Base-by-base conservation (phyloP, 2,113 vertebrate genomes). In the Eolophus roseicapilla region DNA sequence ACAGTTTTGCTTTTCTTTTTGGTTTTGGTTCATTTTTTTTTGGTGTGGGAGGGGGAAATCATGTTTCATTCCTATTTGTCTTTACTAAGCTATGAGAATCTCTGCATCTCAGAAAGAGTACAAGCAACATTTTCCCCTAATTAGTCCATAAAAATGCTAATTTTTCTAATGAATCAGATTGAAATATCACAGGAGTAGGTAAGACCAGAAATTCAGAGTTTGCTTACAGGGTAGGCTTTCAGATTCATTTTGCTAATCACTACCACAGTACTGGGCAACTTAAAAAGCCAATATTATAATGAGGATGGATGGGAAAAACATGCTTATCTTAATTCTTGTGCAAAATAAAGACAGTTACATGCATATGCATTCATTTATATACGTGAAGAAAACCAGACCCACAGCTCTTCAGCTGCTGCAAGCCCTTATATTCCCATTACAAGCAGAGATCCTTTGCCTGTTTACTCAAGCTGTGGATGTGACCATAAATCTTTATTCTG, bases 141-240 rank as follows among this genome's bases (percentile, higher is more conserved):
- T 96, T 96, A 97, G 91, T 90, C 86, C 86, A 97, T 95, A 93
- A 97, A 97, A 95, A 95, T 94, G 88, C 88, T 94, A 95, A 95
- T 96, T 93, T 95, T 90, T 94, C 76, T 96, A 95, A 97, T 97
- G 88, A 95, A 93, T 96, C 94, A 92, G 85, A 97, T 84, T 94
- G 94, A 97, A 92, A 93, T 91, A 97, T 97, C 92, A 92, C 88
- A 92, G 77, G 57, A 92, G 35, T 24, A 57, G 89, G 83, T 93
- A 92, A 96, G 4, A 88, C 92, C 21, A 24, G 69, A 75, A 92
- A 95, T 71, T 33, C 31, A 62, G 86, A 91, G 59, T 86, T 95
- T 94, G 90, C 80, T 92, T 83, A 81, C 39, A 46, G 69, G 69
- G 65, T 14, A 91, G 86, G 85, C 37, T 91, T 71, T 91, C 76